Percentiles rank a stretch among this genome's conserved stretches.
Evolutionary conservation across 53 echinoderm and acorn worm species (phyloP).

Genomic region (Crossaster papposus): DNA sequence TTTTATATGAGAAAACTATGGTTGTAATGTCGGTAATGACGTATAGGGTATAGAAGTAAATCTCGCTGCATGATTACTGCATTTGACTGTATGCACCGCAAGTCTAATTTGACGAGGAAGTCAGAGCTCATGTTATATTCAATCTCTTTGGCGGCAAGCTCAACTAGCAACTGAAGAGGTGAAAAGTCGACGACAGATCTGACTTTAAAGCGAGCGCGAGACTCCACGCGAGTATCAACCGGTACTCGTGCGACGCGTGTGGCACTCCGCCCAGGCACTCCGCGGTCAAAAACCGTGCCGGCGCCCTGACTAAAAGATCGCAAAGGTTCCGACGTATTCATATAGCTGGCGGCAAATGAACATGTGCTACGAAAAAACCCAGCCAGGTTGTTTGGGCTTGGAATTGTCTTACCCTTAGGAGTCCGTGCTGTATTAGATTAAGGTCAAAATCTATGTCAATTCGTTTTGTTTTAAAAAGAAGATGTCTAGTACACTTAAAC

Average conservation of each 20-base stretch:
- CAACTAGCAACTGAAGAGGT: not conserved
- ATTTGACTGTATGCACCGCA: not conserved
- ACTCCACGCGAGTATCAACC: not conserved
- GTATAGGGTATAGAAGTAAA: too few relatives aligned
- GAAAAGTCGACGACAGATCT: not conserved
- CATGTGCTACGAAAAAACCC: not conserved
- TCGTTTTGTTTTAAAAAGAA: not conserved
- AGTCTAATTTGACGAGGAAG: not conserved
- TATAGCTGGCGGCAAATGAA: not conserved
- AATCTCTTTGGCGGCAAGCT: not conserved
- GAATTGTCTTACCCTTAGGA: not conserved
- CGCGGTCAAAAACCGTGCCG: not conserved
- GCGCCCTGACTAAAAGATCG: not conserved
- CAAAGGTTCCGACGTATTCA: not conserved
- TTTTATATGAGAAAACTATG: too few relatives aligned
- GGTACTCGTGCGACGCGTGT: not conserved
- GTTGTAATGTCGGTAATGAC: too few relatives aligned
- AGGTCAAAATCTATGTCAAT: not conserved
- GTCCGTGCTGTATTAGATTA: not conserved
- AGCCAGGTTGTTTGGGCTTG: not conserved
- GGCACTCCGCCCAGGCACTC: not conserved
- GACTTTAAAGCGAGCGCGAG: not conserved
- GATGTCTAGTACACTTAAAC: too few relatives aligned
- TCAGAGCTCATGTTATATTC: not conserved
- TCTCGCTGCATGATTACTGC: too few relatives aligned